These are phyloP conservation scores for Salvelinus fontinalis DNA, from an alignment of 2,113 vertebrate genomes.

Conservation along the genomic window DNA sequence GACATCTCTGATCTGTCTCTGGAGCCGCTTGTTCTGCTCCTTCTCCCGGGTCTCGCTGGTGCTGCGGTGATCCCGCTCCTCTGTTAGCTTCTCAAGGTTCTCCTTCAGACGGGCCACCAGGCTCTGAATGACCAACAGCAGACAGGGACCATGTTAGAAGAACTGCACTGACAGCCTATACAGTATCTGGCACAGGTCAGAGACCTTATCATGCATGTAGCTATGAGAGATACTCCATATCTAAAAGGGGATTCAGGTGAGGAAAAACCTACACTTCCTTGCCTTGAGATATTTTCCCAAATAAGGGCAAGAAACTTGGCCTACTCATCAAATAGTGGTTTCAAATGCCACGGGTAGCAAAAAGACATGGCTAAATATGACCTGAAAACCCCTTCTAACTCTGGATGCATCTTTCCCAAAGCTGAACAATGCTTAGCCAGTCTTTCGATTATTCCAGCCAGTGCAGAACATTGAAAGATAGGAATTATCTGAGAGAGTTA, in stretches of 20 bases:
- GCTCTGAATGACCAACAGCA: conserved; percentile 65
- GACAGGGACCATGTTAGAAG: conserved; percentile 1
- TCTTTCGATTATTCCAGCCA: too few relatives aligned
- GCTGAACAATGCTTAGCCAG: too few relatives aligned
- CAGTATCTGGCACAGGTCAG: not conserved
- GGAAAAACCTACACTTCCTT: too few relatives aligned
- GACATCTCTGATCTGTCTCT: conserved; percentile 89
- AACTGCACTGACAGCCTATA: not conserved
- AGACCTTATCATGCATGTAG: not conserved
- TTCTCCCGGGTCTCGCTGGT: conserved; percentile 90
- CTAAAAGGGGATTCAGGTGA: too few relatives aligned
- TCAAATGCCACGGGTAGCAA: too few relatives aligned
- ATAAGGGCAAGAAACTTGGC: conserved; percentile 1
- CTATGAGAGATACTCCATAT: not conserved
- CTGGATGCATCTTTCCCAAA: not conserved
- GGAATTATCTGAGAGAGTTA: too few relatives aligned
- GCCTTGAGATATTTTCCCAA: too few relatives aligned
- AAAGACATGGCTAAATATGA: too few relatives aligned
- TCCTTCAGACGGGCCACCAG: conserved; percentile 90
- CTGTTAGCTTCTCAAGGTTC: conserved; percentile 93
- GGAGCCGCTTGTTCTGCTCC: conserved; percentile 94
- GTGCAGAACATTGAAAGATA: too few relatives aligned
- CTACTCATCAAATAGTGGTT: too few relatives aligned
- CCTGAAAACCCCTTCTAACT: not conserved
- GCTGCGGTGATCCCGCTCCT: conserved; percentile 88